phyloP scores from a whole-genome alignment of 2,888 invertebrate species.

The Lottia scabra region DNA sequence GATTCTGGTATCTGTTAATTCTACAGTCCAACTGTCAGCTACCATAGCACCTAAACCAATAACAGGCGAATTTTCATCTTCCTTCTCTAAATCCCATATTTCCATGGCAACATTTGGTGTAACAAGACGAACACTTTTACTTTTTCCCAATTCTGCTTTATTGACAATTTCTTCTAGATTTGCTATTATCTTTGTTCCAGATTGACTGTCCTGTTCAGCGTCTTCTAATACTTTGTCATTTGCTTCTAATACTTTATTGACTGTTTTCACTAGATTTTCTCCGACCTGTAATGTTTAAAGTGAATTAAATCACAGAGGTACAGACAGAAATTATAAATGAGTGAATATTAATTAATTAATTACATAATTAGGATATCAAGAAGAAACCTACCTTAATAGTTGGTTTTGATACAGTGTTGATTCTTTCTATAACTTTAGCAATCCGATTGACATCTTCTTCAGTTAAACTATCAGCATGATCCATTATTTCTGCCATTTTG shows the following conservation, averaged over 20 bases:
- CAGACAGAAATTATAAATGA: no score
- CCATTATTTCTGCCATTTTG: slow-evolving; percentile 43
- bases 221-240: slow-evolving; percentile 35
- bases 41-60: slow-evolving; percentile 52
- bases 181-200: slow-evolving; percentile 46
- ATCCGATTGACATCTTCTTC: slow-evolving; percentile 50
- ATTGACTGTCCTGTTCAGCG: slow-evolving; percentile 39
- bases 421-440: slow-evolving; percentile 47
- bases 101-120: slow-evolving; percentile 55
- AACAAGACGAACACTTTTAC: slow-evolving; percentile 40
- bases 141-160: slow-evolving; percentile 39
- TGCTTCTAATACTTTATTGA: slow-evolving; percentile 42
- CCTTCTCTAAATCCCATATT: slow-evolving; percentile 47
- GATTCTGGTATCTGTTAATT: slow-evolving; percentile 30
- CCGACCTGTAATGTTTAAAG: slow-evolving; percentile 34
- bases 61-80: slow-evolving; percentile 31
- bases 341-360: no score
- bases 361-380: not conserved
- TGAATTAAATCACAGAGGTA: not conserved
- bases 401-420: slow-evolving; percentile 37
- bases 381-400: slow-evolving; percentile 30
- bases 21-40: slow-evolving; percentile 15
- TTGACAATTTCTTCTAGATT: slow-evolving; percentile 49
- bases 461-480: slow-evolving; percentile 40
- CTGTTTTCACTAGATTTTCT: slow-evolving; percentile 40